Evolutionary conservation across 1,140 invertebrate species (phyloP), one percentile per base, ranked within the genome.

Genomic region (Apis dorsata): DNA sequence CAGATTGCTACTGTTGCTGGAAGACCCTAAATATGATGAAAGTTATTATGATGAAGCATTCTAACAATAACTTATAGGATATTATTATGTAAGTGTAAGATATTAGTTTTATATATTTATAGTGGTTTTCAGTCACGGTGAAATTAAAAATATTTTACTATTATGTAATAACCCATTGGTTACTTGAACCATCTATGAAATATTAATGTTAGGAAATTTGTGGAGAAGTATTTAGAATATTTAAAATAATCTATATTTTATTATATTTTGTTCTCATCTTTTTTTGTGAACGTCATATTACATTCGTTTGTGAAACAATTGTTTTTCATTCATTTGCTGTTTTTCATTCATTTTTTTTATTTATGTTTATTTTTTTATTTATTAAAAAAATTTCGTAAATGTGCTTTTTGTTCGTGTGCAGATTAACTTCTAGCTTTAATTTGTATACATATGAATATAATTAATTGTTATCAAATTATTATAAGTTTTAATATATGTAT

Each of bases 91-190:
- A 77, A 75, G 60, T 57, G 17, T 88, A 60, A 79, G 75, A 79
- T 44, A 7, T 78, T 78, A 68, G 63, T 62, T 84, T 71, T 73
- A 69, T 55, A 84, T 84, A 84, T 84, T 86, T 66, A 63, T 19
- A 81, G 92, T 93, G 92, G 92, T 93, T 89, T 91, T 91, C 83
- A 92, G 92, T 93, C 92, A 93, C 91, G 92, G 92, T 91, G 91
- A 92, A 92, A 85, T 87, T 79, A 85, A 51, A 62, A 53, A 69
- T 53, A 66, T 34, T 69, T 49, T 57, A 62, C 17, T 73, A 74
- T 74, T 68, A 82, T 69, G 19, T 62, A 79, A 85, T 85, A 85
- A 85, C 87, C 85, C 84, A 89, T 89, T 86, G 87, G 87, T 89
- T 89, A 89, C 82, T 89, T 89, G 88, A 88, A 89, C 88, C 88